Base-by-base conservation (phyloP, 2,113 vertebrate species). In the Fulica atra region DNA sequence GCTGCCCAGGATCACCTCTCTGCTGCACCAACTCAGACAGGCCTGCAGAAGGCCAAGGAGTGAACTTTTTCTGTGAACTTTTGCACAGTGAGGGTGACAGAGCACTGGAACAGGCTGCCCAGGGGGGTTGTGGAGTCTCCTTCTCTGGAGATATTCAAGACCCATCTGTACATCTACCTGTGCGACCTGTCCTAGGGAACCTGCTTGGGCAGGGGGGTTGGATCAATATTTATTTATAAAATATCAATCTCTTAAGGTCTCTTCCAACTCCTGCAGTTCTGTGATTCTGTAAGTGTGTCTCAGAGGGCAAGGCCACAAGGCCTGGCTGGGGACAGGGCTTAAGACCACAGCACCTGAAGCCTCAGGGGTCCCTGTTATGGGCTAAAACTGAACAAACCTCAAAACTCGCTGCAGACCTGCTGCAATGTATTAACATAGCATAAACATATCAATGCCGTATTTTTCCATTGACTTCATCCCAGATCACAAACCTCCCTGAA, bases 1-100 rank as follows among this genome's bases (percentile, higher is more conserved):
- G 16, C 1, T 8, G 48, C 72, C 13, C 17, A 14, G 53, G 53
- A 25, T 36, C 9, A 4, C 4, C 29, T 18, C 10, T 14, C 68
- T 19, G 46, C 42, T 4, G 7, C 28, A 48, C 21, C 57, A 51
- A 6, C 50, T 33, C 53, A 13, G 2, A 1, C 1, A 3, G 46
- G 24, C 57, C 56, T 33, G 18, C 19, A 31, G 56, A 50, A 57
- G 56, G 21, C 33, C 1, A 0, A 59, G 7, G 23, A 31, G 21
- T 4, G 29, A 17, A 17, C 42, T 17, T 42, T 42, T 42, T 44
- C 42, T 44, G 42, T 44, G 42, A 44, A 44, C 42, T 44, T 44
- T 13, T 44, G 16, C 42, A 44, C 16, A 44, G 42, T 44, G 42
- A 44, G 42, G 42, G 42, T 44, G 42, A 44, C 42, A 44, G 42